phyloP scores from a whole-genome alignment of 2,113 vertebrate genomes.

The Megatriorchis doriae region DNA sequence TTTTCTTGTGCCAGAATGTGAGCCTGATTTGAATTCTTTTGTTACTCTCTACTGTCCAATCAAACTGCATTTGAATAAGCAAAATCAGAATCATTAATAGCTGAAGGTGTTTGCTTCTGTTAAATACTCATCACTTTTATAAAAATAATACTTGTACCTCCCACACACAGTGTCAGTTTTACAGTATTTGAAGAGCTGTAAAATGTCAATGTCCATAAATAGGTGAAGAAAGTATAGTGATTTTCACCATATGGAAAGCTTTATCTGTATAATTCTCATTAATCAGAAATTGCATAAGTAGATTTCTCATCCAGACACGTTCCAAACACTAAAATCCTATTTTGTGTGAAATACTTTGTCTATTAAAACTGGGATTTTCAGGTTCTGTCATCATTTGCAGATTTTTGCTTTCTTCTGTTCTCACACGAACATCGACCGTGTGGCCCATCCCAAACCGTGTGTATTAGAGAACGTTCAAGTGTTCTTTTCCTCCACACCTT shows the following conservation, averaged over 20 bases:
- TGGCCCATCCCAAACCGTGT: neutral
- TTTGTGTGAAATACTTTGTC: neutral
- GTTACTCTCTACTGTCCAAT: neutral
- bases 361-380: neutral
- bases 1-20: neutral
- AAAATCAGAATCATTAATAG: neutral
- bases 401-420: neutral
- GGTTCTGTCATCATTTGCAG: neutral
- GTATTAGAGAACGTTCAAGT: neutral
- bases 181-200: neutral
- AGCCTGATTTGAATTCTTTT: neutral
- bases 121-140: neutral
- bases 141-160: neutral
- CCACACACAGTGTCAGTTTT: neutral
- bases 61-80: neutral
- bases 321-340: neutral
- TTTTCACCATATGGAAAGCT: neutral
- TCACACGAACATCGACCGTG: accelerated
- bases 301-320: neutral
- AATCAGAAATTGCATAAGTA: neutral
- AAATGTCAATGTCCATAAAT: neutral
- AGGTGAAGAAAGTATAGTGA: neutral
- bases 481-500: neutral
- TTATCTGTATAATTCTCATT: neutral
- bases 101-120: neutral